These are phyloP conservation scores for Paelopatides confundens DNA, from an alignment of 53 echinoderm and acorn worm species.

Conservation along the genomic window DNA sequence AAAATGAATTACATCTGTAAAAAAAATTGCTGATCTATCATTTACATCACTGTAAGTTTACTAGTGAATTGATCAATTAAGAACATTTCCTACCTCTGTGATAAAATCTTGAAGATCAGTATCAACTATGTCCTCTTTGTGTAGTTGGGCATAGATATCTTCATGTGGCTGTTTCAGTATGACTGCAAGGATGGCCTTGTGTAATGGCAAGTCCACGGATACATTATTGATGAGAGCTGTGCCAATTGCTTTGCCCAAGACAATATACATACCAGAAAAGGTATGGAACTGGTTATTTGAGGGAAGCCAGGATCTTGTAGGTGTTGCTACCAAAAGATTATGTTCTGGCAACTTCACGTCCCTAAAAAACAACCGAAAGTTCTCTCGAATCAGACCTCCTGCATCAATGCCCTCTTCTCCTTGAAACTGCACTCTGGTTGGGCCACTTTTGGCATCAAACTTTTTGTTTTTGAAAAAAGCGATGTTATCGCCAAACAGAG, in stretches of 20 bases:
- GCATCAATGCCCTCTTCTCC: constrained; percentile 23
- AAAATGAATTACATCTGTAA: too few relatives aligned
- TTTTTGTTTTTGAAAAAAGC: constrained; percentile 1
- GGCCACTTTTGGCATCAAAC: constrained; percentile 14
- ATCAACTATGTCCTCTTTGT: not conserved
- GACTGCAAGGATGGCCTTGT: not conserved
- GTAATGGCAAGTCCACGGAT: not conserved
- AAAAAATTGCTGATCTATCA: too few relatives aligned
- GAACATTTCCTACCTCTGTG: constrained; percentile 5
- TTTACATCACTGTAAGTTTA: too few relatives aligned
- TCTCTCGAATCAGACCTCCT: not conserved
- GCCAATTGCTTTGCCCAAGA: constrained; percentile 1
- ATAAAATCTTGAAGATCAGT: not conserved
- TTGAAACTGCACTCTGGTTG: not conserved
- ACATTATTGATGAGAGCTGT: not conserved
- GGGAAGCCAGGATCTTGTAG: not conserved
- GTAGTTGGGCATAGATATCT: not conserved
- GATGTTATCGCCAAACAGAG: not conserved
- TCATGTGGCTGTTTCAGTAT: constrained; percentile 5
- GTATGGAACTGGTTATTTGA: constrained; percentile 5
- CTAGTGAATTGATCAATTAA: too few relatives aligned
- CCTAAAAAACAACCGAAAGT: not conserved
- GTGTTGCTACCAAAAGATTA: not conserved
- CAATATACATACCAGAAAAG: not conserved
- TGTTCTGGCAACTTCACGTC: not conserved